These are phyloP conservation scores for Dasysyrphus albostriatus DNA, from an alignment of 2,888 invertebrate species.

Conservation along the genomic window DNA sequence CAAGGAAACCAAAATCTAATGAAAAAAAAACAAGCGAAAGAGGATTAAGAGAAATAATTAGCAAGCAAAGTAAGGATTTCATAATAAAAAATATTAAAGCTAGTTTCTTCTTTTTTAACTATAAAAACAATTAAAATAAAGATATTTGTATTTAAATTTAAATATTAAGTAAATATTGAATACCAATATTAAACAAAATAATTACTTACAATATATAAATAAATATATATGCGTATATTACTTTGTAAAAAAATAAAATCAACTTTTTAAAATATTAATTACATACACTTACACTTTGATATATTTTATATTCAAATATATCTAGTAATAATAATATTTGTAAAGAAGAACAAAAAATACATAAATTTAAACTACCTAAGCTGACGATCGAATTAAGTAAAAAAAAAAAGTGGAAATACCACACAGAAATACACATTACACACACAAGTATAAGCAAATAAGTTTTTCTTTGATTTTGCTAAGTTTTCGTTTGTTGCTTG, in stretches of 20 bases:
- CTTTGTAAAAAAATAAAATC: constrained; percentile 68
- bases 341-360: constrained; percentile 62
- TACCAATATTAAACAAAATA: constrained; percentile 76
- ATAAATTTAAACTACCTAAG: constrained; percentile 67
- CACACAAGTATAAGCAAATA: constrained; percentile 48
- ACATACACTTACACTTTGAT: constrained; percentile 73
- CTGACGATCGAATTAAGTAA: constrained; percentile 68
- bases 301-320: constrained; percentile 75
- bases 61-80: constrained; percentile 63
- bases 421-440: constrained; percentile 47
- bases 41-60: constrained; percentile 43
- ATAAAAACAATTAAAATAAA: constrained; percentile 70
- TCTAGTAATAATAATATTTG: constrained; percentile 72
- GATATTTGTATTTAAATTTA: constrained; percentile 78
- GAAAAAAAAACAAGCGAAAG: constrained; percentile 54
- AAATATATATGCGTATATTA: constrained; percentile 73
- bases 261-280: constrained; percentile 70
- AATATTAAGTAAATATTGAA: constrained; percentile 78
- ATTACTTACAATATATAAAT: constrained; percentile 76
- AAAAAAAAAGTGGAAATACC: constrained; percentile 50
- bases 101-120: constrained; percentile 65
- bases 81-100: constrained; percentile 62
- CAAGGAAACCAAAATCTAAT: constrained; percentile 58
- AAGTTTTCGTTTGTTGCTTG: constrained; percentile 43
- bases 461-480: constrained; percentile 56